A percentile compares a stretch with the other conserved stretches of the same genome.
Evolutionary conservation across 2,797 vertebrate species (phyloP).

Genomic region (Hafferia zeledoni): DNA sequence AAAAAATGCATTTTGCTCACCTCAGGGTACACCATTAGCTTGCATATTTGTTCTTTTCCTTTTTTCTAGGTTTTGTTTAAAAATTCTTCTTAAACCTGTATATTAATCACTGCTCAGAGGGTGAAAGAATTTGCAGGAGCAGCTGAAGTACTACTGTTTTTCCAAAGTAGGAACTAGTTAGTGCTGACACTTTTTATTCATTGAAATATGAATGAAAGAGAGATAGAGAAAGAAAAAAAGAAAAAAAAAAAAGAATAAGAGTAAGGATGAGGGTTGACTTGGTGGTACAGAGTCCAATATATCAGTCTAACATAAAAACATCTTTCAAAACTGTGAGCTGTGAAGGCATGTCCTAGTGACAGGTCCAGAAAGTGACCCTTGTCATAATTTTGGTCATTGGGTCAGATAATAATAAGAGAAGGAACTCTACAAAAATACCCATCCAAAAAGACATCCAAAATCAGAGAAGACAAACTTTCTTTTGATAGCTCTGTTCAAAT

Average conservation of each 20-base stretch:
- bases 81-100: conserved; percentile 68
- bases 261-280: not conserved
- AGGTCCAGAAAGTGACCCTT: not conserved
- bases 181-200: not conserved
- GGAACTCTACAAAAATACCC: not conserved
- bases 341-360: not conserved
- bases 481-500: not conserved
- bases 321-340: not conserved
- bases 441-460: not conserved
- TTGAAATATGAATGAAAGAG: not conserved
- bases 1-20: conserved; percentile 66
- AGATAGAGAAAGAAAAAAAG: not conserved
- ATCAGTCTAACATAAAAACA: not conserved
- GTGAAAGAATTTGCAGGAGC: conserved; percentile 55
- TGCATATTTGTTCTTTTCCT: conserved; percentile 60
- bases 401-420: not conserved
- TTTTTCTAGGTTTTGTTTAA: conserved; percentile 67
- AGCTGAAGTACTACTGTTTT: conserved; percentile 38
- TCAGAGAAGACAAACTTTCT: not conserved
- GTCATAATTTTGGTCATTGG: not conserved
- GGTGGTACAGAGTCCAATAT: not conserved
- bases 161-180: conserved; percentile 31
- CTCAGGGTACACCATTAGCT: conserved; percentile 67
- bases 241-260: not conserved
- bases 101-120: conserved; percentile 68